A percentile compares a stretch with the other conserved stretches of the same genome.
These are phyloP conservation scores for Trichosurus vulpecula DNA, from an alignment of 2,797 vertebrate species.

Conservation along the genomic window DNA sequence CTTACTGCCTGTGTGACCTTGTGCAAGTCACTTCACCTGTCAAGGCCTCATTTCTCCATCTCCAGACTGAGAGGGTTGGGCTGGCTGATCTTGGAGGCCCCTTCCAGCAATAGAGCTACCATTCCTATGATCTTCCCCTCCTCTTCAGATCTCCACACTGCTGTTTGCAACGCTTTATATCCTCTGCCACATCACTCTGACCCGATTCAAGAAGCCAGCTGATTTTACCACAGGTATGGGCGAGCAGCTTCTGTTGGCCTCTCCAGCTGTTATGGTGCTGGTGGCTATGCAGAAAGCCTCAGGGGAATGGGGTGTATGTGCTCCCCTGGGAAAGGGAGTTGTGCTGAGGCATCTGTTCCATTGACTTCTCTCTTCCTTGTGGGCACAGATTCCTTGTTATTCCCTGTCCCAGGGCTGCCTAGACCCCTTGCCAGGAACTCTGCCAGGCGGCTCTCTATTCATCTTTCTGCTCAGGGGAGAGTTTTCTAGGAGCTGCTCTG, in stretches of 20 bases:
- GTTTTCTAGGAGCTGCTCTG: background rate
- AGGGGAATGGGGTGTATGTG: conserved; percentile 35
- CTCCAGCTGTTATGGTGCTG: background rate
- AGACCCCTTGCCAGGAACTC: background rate
- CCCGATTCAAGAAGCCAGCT: conserved; percentile 94
- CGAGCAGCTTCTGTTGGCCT: conserved; percentile 6
- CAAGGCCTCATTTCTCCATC: background rate
- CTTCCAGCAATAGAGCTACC: background rate
- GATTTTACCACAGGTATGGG: conserved; percentile 93
- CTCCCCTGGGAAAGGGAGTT: conserved; percentile 28
- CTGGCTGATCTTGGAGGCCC: background rate
- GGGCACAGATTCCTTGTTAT: background rate
- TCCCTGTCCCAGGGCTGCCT: background rate
- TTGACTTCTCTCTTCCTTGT: background rate
- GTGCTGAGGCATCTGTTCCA: background rate
- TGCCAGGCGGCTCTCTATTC: background rate
- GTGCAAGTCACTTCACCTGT: background rate
- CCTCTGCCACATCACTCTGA: conserved; percentile 94
- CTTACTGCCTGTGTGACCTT: background rate
- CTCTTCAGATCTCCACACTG: conserved; percentile 92
- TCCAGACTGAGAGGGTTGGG: background rate
- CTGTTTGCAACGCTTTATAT: conserved; percentile 95
- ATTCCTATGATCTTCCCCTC: conserved; percentile 29
- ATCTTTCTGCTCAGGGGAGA: background rate
- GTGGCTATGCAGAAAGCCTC: conserved; percentile 52